Evolutionary conservation across 1,140 invertebrate genomes (phyloP).

Genomic region (Pseudomyrmex dendroicus): DNA sequence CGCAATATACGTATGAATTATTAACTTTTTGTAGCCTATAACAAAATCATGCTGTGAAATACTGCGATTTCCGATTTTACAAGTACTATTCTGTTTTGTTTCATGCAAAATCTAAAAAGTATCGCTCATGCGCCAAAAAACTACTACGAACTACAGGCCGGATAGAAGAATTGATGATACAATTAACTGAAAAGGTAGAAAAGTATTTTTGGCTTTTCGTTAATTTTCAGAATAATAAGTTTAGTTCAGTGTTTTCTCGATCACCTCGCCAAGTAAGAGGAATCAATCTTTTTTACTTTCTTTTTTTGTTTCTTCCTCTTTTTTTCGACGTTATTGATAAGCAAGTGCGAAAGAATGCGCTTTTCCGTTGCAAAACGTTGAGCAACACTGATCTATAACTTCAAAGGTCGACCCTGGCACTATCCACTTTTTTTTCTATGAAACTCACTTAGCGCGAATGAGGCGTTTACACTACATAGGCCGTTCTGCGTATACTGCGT

Average conservation of each 20-base stretch:
- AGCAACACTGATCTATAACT: conserved; percentile 52
- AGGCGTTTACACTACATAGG: conserved; percentile 43
- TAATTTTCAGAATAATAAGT: neutral
- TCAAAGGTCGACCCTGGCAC: conserved; percentile 43
- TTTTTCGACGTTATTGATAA: neutral
- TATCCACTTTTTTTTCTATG: conserved; percentile 21
- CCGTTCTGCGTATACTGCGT: conserved; percentile 17
- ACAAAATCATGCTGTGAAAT: conserved; percentile 27
- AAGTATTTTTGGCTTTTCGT: conserved; percentile 3
- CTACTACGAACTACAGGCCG: conserved; percentile 21
- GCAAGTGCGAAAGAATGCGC: conserved; percentile 9
- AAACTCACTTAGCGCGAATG: conserved; percentile 38
- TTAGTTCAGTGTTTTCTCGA: conserved; percentile 14
- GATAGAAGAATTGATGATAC: neutral
- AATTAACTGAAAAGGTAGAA: conserved; percentile 5
- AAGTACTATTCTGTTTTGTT: neutral
- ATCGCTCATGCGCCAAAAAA: conserved; percentile 26
- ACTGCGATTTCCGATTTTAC: neutral
- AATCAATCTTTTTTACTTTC: conserved; percentile 7
- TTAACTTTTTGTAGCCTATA: neutral
- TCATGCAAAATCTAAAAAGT: conserved; percentile 33
- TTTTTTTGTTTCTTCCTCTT: neutral
- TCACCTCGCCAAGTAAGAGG: too few relatives aligned
- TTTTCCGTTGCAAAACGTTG: conserved; percentile 17
- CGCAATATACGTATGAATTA: neutral